Conservation (phyloP, 2,888 invertebrate species). For the Erynnis tages region DNA sequence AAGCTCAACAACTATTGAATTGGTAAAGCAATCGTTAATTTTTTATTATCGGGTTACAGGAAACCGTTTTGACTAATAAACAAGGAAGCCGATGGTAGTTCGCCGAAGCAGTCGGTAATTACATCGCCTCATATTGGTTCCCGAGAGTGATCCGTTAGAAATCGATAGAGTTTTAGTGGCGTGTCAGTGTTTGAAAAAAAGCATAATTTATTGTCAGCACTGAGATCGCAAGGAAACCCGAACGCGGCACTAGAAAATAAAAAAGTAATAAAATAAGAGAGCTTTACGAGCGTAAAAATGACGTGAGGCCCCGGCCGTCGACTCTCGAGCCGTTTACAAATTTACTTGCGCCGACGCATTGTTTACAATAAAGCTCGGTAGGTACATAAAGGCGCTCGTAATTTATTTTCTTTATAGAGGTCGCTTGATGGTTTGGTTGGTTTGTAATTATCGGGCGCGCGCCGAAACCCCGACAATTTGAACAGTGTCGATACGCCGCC, state of each 20-base stretch:
- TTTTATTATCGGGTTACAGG: constrained; percentile 47
- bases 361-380: constrained; percentile 37
- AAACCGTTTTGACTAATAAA: constrained; percentile 73
- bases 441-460: constrained; percentile 72
- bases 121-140: constrained; percentile 73
- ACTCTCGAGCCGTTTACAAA: constrained; percentile 65
- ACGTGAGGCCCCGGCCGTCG: constrained; percentile 64
- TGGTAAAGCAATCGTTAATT: constrained; percentile 44
- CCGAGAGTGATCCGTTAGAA: constrained; percentile 79
- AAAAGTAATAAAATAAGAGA: constrained; percentile 77
- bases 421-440: constrained; percentile 65
- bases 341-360: constrained; percentile 51
- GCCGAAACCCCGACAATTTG: constrained; percentile 71
- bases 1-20: neutral
- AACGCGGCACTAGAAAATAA: constrained; percentile 78
- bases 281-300: constrained; percentile 80
- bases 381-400: constrained; percentile 64
- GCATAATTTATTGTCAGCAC: constrained; percentile 79
- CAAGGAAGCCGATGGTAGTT: constrained; percentile 73
- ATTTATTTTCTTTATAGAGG: constrained; percentile 73
- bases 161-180: constrained; percentile 80
- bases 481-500: constrained; percentile 48
- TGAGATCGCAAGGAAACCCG: constrained; percentile 77
- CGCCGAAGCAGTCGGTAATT: constrained; percentile 72
- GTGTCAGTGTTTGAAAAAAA: constrained; percentile 79